Percentiles rank a stretch among this genome's conserved stretches.
Evolutionary conservation across 2,888 invertebrate species (phyloP).

Genomic region (Hoplodrina ambigua): DNA sequence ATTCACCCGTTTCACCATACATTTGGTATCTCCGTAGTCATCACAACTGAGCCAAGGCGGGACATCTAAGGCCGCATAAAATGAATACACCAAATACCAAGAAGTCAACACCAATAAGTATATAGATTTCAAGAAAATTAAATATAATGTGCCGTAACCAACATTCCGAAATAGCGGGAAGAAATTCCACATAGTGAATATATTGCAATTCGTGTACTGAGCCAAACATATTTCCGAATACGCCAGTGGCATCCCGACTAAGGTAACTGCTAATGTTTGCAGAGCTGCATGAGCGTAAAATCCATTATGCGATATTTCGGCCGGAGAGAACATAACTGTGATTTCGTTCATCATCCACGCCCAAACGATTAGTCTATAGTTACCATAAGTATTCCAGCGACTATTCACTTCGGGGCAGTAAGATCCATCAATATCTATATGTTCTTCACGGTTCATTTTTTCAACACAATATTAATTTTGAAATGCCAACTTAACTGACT

Average conservation of each 20-base stretch:
- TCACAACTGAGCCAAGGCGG: constrained; percentile 84
- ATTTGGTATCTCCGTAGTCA: constrained; percentile 74
- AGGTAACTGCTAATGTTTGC: constrained; percentile 73
- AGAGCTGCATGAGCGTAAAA: constrained; percentile 74
- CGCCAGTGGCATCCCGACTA: constrained; percentile 82
- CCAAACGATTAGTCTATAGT: constrained; percentile 79
- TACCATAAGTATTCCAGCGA: constrained; percentile 78
- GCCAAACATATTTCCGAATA: constrained; percentile 85
- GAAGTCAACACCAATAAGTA: constrained; percentile 76
- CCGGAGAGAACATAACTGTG: constrained; percentile 72
- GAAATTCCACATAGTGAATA: constrained; percentile 81
- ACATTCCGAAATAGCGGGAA: constrained; percentile 80
- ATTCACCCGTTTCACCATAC: constrained; percentile 84
- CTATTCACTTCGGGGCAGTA: constrained; percentile 66
- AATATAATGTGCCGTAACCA: constrained; percentile 77
- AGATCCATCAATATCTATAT: constrained; percentile 63
- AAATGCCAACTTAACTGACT: constrained; percentile 29
- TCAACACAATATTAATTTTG: constrained; percentile 18
- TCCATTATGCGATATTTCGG: constrained; percentile 78
- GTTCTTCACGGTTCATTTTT: constrained; percentile 55
- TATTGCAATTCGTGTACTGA: constrained; percentile 82
- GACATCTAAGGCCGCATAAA: constrained; percentile 76
- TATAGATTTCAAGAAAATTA: constrained; percentile 76
- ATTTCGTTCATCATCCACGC: constrained; percentile 84
- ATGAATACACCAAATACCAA: constrained; percentile 82